These are phyloP conservation scores for Orchesellides sinensis DNA, from an alignment of 2,888 invertebrate genomes.

Conservation along the genomic window DNA sequence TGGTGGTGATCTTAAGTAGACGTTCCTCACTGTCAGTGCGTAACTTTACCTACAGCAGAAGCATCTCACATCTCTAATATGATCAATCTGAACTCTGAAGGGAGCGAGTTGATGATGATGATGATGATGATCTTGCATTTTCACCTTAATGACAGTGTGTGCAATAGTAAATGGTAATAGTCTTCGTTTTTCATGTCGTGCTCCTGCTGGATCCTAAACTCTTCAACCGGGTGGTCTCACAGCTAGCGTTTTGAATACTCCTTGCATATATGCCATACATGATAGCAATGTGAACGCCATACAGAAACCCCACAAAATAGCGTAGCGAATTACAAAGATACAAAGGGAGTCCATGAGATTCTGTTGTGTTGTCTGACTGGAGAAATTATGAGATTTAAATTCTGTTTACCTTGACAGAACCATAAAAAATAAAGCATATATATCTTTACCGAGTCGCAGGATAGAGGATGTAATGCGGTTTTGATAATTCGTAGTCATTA, in stretches of 20 bases:
- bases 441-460: no score
- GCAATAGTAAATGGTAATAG: conserved; percentile 57
- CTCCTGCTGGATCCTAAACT: not conserved
- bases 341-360: no score
- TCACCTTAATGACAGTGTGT: conserved; percentile 54
- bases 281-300: not conserved
- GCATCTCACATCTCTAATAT: no score
- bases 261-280: not conserved
- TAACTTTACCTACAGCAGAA: conserved; percentile 43
- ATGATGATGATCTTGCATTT: conserved; percentile 58
- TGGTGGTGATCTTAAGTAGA: conserved; percentile 21
- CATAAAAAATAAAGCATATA: no score
- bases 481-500: conserved; percentile 30
- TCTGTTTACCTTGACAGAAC: not conserved
- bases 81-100: not conserved
- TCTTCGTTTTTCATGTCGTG: not conserved
- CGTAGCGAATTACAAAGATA: not conserved
- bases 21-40: conserved; percentile 14
- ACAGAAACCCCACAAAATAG: no score
- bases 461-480: not conserved
- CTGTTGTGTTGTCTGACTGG: no score
- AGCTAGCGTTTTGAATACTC: conserved; percentile 35
- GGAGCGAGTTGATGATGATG: conserved; percentile 6
- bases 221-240: conserved; percentile 51
- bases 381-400: not conserved